These are phyloP conservation scores for Gallinago nigripennis DNA, from an alignment of 2,797 vertebrate genomes.

Conservation along the genomic window DNA sequence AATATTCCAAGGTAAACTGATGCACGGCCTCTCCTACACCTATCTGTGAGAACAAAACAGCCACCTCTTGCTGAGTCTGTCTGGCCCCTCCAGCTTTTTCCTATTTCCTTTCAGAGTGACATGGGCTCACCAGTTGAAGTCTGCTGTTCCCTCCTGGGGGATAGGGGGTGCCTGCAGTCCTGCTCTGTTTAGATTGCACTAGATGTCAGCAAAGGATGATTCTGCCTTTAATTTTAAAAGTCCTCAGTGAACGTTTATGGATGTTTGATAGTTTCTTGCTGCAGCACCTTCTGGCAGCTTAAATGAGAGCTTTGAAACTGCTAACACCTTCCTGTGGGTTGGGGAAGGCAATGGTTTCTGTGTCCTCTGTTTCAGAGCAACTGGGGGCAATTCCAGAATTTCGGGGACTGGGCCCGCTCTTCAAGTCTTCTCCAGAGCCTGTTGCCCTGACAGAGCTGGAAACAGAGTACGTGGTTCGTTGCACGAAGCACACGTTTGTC, in stretches of 20 bases:
- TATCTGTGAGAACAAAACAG: background rate
- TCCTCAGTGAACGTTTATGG: background rate
- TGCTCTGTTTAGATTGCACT: background rate
- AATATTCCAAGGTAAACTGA: conserved; percentile 82
- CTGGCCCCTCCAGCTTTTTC: background rate
- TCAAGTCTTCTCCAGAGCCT: conserved; percentile 81
- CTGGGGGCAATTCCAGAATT: conserved; percentile 81
- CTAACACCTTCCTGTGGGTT: background rate
- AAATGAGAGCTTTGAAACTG: background rate
- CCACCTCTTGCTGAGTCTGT: background rate
- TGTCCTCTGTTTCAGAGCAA: conserved; percentile 78
- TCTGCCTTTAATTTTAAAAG: background rate
- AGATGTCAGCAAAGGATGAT: background rate
- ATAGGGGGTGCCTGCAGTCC: background rate
- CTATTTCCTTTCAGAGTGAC: background rate
- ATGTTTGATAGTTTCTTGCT: background rate
- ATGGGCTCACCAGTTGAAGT: background rate
- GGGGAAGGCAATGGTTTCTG: background rate
- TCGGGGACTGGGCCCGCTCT: conserved; percentile 76
- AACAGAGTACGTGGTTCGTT: conserved; percentile 81
- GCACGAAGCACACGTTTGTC: conserved; percentile 81
- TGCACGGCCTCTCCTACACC: background rate
- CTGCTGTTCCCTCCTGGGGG: background rate
- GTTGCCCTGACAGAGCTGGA: conserved; percentile 82
- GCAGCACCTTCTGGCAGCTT: background rate